Evolutionary conservation across 2,888 invertebrate species (phyloP).

Genomic region (Ctenicera cuprea): DNA sequence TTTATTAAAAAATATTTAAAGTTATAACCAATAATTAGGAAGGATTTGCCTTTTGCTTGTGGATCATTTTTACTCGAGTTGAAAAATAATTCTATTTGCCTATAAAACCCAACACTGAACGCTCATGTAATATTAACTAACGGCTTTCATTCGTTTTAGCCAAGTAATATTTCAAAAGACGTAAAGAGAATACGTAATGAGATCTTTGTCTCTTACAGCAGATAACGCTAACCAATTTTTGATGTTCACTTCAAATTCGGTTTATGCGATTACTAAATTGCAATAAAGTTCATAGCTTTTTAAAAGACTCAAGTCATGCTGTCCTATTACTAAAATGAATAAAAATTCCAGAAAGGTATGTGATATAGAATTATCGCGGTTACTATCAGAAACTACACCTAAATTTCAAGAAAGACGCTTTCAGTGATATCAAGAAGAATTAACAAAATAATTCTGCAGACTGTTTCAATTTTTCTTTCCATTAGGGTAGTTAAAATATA

Average conservation of each 20-base stretch:
- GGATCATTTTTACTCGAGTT: slow-evolving; percentile 18
- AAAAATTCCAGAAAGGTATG: background rate
- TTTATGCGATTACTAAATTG: slow-evolving; percentile 27
- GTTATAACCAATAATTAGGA: slow-evolving; percentile 12
- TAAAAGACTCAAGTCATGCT: slow-evolving; percentile 3
- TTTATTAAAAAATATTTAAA: background rate
- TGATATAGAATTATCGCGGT: slow-evolving; percentile 4
- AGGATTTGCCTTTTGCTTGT: background rate
- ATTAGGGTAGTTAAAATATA: too few relatives aligned
- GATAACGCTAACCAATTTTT: slow-evolving; percentile 37
- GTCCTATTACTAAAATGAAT: slow-evolving; percentile 1
- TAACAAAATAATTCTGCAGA: background rate
- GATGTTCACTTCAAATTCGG: slow-evolving; percentile 26
- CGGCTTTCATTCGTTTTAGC: slow-evolving; percentile 40
- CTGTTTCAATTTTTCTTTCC: too few relatives aligned
- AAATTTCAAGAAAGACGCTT: slow-evolving; percentile 13
- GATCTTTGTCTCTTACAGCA: slow-evolving; percentile 32
- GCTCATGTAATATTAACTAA: slow-evolving; percentile 38
- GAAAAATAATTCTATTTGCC: slow-evolving; percentile 36
- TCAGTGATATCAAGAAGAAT: slow-evolving; percentile 1
- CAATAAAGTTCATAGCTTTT: slow-evolving; percentile 9
- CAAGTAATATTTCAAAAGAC: slow-evolving; percentile 37
- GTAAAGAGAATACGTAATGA: slow-evolving; percentile 40
- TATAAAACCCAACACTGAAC: slow-evolving; percentile 36
- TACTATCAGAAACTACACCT: slow-evolving; percentile 3